phyloP scores from a whole-genome alignment of 2,888 invertebrate species.

The Agelastica alni region DNA sequence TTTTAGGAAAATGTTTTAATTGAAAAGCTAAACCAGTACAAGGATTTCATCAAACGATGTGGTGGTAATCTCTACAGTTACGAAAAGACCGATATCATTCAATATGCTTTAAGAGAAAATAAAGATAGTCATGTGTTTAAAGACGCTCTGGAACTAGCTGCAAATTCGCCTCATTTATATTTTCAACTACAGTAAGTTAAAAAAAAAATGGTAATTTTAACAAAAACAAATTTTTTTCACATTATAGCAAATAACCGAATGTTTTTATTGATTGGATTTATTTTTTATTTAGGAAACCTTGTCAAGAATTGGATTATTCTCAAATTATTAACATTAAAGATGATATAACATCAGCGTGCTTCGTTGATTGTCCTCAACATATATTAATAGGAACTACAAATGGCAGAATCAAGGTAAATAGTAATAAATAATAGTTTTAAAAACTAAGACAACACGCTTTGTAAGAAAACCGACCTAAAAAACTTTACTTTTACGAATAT shows the following conservation, averaged over 20 bases:
- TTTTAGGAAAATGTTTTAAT: slow-evolving; percentile 58
- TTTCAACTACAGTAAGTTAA: slow-evolving; percentile 64
- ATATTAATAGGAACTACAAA: slow-evolving; percentile 58
- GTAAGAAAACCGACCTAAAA: too few relatives aligned
- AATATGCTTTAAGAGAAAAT: slow-evolving; percentile 71
- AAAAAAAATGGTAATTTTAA: neutral
- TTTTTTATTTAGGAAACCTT: slow-evolving; percentile 40
- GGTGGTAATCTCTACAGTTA: slow-evolving; percentile 67
- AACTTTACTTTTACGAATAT: too few relatives aligned
- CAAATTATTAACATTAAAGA: slow-evolving; percentile 64
- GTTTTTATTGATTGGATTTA: too few relatives aligned
- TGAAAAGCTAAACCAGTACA: slow-evolving; percentile 60
- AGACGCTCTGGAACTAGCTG: slow-evolving; percentile 56
- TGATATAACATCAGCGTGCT: slow-evolving; percentile 63
- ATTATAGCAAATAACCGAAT: too few relatives aligned
- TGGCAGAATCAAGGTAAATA: slow-evolving; percentile 58
- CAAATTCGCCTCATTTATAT: slow-evolving; percentile 61
- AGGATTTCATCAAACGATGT: slow-evolving; percentile 65
- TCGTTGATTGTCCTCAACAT: slow-evolving; percentile 56
- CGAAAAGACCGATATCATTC: slow-evolving; percentile 67
- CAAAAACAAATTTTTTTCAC: neutral
- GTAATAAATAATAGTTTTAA: too few relatives aligned
- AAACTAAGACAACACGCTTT: too few relatives aligned
- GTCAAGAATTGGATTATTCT: slow-evolving; percentile 46
- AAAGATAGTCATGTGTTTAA: slow-evolving; percentile 62